Base-by-base conservation (phyloP, 1,140 invertebrate genomes). In the Ceratina australensis region DNA sequence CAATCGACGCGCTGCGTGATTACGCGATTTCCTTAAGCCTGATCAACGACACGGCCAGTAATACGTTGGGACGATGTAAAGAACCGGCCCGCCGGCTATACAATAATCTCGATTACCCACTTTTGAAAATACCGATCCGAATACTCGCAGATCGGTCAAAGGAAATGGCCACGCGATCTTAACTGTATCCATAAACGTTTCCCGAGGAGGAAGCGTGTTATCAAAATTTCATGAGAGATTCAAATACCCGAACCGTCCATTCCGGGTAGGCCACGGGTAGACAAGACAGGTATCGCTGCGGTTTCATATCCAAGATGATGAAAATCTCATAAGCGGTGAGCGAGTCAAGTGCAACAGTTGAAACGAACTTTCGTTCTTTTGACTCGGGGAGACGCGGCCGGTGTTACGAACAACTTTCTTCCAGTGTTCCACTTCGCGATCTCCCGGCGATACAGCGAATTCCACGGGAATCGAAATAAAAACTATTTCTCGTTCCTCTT, bases 221-320 rank as follows among this genome's bases (percentile, higher is more conserved):
- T 12, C 0, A 4, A 24, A 10, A 8, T 42, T 56, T 0, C 42
- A n/a, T 4, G 10, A 0, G 22, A 33, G 20, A 52, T 33, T 69
- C 42, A 54, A 54, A 61, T 18, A 42, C 7, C 3, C 7, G 47
- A 71, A 63, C 52, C 47, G 57, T 69, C 47, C 10, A 26, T 52
- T 15, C 18, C 16, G 16, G 28, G 49, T n/a, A 24, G 26, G 26
- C 20, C 18, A 12, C 26, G 20, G 57, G 22, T 42, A 20, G 33
- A 12, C 33, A 61, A n/a, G 20, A 20, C 66, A 15, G 56, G 56
- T n/a, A 52, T 61, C 61, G 52, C 26, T 42, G 24, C 54, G 15
- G 66, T 77, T 77, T 71, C 74, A 77, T 77, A 77, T 71, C 67
- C 74, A 61, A 61, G 74, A 77, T 77, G 74, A 77, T 77, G 74